These are phyloP conservation scores for Cyprinodon brontotheroides DNA, from an alignment of 2,113 vertebrate genomes.

Conservation along the genomic window DNA sequence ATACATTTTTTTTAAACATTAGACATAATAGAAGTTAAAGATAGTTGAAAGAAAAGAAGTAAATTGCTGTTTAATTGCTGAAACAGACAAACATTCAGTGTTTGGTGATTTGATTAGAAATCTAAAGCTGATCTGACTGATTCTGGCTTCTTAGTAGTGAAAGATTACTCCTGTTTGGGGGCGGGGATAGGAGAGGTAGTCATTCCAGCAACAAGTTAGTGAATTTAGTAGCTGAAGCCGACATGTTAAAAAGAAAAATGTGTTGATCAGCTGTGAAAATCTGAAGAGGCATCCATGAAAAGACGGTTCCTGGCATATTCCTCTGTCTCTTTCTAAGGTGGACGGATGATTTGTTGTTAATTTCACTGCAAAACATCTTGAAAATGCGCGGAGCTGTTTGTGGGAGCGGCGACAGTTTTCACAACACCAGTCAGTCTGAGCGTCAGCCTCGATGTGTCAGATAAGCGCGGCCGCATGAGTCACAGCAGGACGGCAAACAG, in stretches of 20 bases:
- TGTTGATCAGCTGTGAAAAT: background rate
- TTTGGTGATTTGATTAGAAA: slow-evolving; percentile 6
- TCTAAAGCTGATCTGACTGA: background rate
- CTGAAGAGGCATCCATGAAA: background rate
- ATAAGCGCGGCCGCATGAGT: slow-evolving; percentile 31
- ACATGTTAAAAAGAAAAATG: background rate
- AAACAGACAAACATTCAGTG: background rate
- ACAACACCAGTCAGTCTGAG: slow-evolving; percentile 52
- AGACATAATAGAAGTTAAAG: background rate
- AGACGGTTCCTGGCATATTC: background rate
- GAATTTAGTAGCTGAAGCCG: slow-evolving; percentile 43
- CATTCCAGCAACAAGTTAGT: slow-evolving; percentile 35
- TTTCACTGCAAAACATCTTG: slow-evolving; percentile 9
- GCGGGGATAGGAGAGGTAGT: slow-evolving; percentile 20
- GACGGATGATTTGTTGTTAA: background rate
- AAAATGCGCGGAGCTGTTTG: slow-evolving; percentile 27
- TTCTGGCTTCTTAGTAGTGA: background rate
- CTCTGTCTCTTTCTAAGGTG: background rate
- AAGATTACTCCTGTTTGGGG: background rate
- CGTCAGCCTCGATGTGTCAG: slow-evolving; percentile 55
- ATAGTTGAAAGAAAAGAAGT: background rate
- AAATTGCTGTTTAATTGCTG: background rate
- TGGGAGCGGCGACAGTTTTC: slow-evolving; percentile 47
- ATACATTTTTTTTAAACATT: background rate
- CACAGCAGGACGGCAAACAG: slow-evolving; percentile 36